Base-by-base conservation (phyloP, 2,888 invertebrate genomes). In the Cantharis flavilabris region DNA sequence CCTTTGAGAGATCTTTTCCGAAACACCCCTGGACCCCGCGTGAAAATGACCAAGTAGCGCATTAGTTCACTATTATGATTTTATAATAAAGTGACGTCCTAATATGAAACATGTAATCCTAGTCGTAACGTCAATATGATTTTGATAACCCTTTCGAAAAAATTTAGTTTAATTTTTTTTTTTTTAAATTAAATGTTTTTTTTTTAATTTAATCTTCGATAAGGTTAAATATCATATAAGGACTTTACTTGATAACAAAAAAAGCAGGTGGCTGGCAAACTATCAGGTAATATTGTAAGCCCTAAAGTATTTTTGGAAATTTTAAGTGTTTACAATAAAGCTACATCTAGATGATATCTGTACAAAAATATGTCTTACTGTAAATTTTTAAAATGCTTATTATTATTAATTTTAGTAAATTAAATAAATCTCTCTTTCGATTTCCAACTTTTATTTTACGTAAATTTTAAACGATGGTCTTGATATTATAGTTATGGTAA, bases 1-100 rank as follows among this genome's bases (percentile, higher is more conserved):
- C 95, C 96, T 96, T 95, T 95, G 94, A 95, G 95, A 93, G 95
- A 96, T 95, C 95, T 95, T 95, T 96, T 96, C 95, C 96, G 95
- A 95, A 95, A 96, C 94, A 96, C 95, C 94, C 96, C 95, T 96
- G 91, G 89, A 89, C 89, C 90, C 90, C 91, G 90, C 90, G 91
- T 90, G 90, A 88, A 88, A 88, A 88, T 88, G 88, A 87, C 86
- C 86, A 88, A 88, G 86, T 86, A 87, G 87, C 87, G 87, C 87
- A 88, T 88, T 88, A 88, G 88, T 87, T 86, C 64, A 76, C 73
- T 73, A 62, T 73, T 69, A 72, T 78, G 76, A 73, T 75, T 72
- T 71, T 70, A 72, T 62, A 23, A 67, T 49, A 73, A 73, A 64
- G 73, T 78, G 78, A 78, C 73, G 69, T 75, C 72, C 72, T 73